phyloP scores from a whole-genome alignment of 2,888 invertebrate genomes.

The Bellardia pandia region DNA sequence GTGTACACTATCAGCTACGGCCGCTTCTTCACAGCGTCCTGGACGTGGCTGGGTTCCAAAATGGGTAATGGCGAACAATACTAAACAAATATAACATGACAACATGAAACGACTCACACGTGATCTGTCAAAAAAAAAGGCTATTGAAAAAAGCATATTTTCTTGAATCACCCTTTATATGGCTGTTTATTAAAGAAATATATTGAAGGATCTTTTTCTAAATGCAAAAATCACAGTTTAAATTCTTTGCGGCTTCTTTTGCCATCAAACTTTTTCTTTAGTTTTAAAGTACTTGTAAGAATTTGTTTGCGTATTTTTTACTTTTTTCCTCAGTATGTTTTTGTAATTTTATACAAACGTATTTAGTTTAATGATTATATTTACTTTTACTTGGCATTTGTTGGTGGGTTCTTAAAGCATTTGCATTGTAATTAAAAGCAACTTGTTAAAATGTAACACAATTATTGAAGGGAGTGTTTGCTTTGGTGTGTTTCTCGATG shows the following conservation, averaged over 20 bases:
- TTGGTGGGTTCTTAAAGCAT: slow-evolving; percentile 35
- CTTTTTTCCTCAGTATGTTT: neutral
- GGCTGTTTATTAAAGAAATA: no score
- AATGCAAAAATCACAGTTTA: slow-evolving; percentile 20
- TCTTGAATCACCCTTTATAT: no score
- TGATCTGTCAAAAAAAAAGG: no score
- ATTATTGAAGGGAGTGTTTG: slow-evolving; percentile 53
- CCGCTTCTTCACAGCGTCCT: no score
- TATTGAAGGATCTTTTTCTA: neutral
- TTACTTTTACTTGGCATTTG: slow-evolving; percentile 36
- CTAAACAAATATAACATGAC: no score
- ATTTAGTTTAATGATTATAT: slow-evolving; percentile 22
- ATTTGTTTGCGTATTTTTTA: neutral
- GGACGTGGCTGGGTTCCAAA: no score
- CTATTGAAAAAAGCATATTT: no score
- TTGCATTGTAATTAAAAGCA: slow-evolving; percentile 63
- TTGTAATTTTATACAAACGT: neutral
- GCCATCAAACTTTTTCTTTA: neutral
- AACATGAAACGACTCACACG: no score
- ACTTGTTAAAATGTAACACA: slow-evolving; percentile 66
- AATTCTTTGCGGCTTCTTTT: neutral
- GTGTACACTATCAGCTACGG: no score
- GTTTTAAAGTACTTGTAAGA: neutral
- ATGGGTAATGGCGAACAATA: no score
- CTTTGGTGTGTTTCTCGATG: slow-evolving; percentile 27